phyloP scores from a whole-genome alignment of 1,140 invertebrate genomes.

The Leptinotarsa texana region DNA sequence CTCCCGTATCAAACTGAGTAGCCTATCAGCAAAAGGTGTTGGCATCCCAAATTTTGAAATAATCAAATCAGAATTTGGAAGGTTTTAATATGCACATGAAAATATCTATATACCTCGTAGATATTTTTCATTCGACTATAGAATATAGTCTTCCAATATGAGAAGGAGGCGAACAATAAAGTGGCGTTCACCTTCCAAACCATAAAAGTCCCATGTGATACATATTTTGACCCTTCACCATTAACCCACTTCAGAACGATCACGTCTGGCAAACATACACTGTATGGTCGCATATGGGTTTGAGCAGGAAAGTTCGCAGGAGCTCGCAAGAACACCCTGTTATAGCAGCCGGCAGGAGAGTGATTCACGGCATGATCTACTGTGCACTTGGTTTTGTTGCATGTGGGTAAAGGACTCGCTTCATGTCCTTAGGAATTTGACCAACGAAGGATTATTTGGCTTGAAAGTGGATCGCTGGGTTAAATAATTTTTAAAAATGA shows the following conservation, averaged over 20 bases:
- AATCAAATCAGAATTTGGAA: no score
- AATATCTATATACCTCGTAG: no score
- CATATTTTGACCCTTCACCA: conserved; percentile 17
- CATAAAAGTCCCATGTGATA: conserved; percentile 5
- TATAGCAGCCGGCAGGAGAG: neutral
- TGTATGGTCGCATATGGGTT: conserved; percentile 10
- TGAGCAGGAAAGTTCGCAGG: neutral
- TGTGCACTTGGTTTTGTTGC: no score
- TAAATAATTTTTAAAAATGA: no score
- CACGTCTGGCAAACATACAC: conserved; percentile 24
- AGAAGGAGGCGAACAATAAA: neutral
- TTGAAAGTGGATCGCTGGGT: no score
- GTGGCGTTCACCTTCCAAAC: conserved; percentile 15
- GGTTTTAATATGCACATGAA: no score
- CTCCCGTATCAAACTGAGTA: no score
- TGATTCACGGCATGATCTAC: neutral
- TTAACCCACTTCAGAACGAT: conserved; percentile 22
- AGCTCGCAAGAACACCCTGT: neutral
- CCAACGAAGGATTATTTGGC: no score
- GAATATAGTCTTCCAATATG: neutral
- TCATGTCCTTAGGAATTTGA: no score
- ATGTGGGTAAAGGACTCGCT: no score
- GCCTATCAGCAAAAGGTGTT: no score
- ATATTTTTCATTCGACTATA: neutral
- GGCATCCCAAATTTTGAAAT: no score